Conservation (phyloP, 1,140 invertebrate species). For the Diabrotica virgifera region DNA sequence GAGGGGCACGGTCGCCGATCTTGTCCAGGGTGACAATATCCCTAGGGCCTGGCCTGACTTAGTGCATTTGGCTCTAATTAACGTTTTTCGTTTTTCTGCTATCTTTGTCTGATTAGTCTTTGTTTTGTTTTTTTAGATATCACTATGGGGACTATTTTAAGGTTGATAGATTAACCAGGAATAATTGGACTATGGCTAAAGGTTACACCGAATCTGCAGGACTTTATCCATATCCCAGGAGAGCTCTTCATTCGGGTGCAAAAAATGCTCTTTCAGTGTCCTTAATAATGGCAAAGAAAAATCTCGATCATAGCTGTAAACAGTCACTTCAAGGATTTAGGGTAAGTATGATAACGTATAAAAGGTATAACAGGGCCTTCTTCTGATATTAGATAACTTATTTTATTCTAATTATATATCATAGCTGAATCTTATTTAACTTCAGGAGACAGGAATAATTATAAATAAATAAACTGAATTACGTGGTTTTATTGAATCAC, state of each 20-base stretch:
- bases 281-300: conserved; percentile 45
- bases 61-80: not conserved
- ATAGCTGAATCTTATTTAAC: too few species aligned
- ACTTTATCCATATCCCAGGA: conserved; percentile 50
- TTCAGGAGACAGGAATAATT: too few species aligned
- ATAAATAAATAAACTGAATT: too few species aligned
- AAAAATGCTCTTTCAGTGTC: conserved; percentile 49
- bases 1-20: too few species aligned
- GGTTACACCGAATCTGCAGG: conserved; percentile 46
- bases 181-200: conserved; percentile 49
- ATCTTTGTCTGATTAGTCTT: not conserved
- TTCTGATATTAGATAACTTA: too few species aligned
- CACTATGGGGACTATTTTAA: conserved; percentile 24
- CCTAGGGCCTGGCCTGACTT: too few species aligned
- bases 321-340: conserved; percentile 54
- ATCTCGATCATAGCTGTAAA: conserved; percentile 52
- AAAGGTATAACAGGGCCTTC: too few species aligned
- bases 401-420: too few species aligned
- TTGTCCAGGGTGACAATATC: too few species aligned
- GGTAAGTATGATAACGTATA: conserved; percentile 34
- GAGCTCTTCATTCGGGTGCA: conserved; percentile 50
- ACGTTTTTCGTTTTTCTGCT: not conserved
- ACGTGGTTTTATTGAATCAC: too few species aligned
- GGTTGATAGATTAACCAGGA: conserved; percentile 4
- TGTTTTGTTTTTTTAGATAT: conserved; percentile 13